These are phyloP conservation scores for Tiphia femorata DNA, from an alignment of 2,888 invertebrate genomes.

Conservation along the genomic window DNA sequence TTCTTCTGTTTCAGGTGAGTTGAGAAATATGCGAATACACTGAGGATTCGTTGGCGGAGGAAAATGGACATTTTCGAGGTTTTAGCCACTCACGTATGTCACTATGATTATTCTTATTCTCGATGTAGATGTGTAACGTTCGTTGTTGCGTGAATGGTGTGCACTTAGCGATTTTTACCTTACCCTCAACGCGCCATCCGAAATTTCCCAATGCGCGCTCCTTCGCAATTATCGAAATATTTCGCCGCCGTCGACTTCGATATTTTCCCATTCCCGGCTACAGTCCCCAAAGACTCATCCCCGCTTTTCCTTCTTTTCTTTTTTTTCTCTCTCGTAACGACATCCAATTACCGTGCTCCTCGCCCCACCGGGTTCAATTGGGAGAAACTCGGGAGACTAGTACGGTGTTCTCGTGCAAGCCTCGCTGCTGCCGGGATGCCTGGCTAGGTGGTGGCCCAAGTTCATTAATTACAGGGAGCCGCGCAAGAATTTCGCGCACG, in stretches of 20 bases:
- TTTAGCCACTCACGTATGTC: too few relatives aligned
- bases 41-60: too few relatives aligned
- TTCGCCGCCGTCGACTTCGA: neutral
- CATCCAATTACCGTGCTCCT: constrained; percentile 29
- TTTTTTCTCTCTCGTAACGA: constrained; percentile 1
- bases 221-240: constrained; percentile 4
- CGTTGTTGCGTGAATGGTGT: too few relatives aligned
- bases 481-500: constrained; percentile 49
- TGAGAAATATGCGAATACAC: too few relatives aligned
- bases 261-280: neutral
- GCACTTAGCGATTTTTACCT: too few relatives aligned
- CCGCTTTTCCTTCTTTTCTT: neutral
- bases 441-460: constrained; percentile 34
- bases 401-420: too few relatives aligned
- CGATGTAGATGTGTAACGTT: too few relatives aligned
- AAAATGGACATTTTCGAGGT: too few relatives aligned
- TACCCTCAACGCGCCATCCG: too few relatives aligned
- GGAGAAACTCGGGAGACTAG: constrained; percentile 2
- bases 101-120: too few relatives aligned
- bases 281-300: neutral
- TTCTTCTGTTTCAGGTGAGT: constrained; percentile 5
- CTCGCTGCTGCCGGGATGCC: too few relatives aligned
- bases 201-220: too few relatives aligned
- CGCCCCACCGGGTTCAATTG: neutral
- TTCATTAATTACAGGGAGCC: constrained; percentile 57